Conservation (phyloP, 2,888 invertebrate genomes). For the Drosophila mulleri region DNA sequence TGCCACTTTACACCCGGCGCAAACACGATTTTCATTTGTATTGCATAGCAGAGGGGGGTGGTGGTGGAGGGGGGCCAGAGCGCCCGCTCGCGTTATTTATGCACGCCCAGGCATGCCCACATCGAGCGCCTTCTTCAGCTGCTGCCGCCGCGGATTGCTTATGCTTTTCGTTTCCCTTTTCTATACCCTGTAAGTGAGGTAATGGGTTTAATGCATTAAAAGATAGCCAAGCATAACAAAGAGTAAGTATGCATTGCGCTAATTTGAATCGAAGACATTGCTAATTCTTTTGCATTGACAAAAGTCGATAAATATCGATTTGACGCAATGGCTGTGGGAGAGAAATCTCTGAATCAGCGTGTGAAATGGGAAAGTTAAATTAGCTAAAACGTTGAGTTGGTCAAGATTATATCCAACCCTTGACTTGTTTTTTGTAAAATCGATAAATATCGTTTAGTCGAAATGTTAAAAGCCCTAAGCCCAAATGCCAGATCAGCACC, state of each 20-base stretch:
- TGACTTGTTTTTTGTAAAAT: too few relatives aligned
- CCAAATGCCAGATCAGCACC: too few relatives aligned
- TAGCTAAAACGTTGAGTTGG: too few relatives aligned
- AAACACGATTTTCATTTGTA: constrained; percentile 81
- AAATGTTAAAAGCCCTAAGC: too few relatives aligned
- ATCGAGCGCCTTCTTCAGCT: constrained; percentile 33
- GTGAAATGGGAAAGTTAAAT: too few relatives aligned
- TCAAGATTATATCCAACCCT: too few relatives aligned
- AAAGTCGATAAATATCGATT: too few relatives aligned
- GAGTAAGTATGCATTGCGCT: too few relatives aligned
- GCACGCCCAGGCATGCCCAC: constrained; percentile 64
- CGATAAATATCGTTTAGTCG: not conserved
- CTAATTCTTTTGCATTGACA: too few relatives aligned
- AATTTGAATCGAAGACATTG: too few relatives aligned
- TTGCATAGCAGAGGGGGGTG: constrained; percentile 43
- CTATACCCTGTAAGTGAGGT: not conserved
- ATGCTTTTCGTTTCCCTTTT: constrained; percentile 41
- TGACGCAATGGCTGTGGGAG: too few relatives aligned
- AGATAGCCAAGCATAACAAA: not conserved
- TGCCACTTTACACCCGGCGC: constrained; percentile 78
- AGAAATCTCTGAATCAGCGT: too few relatives aligned
- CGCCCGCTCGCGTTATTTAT: constrained; percentile 66
- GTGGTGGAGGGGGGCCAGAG: not conserved
- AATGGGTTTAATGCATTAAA: not conserved
- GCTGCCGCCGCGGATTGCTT: constrained; percentile 62